Evolutionary conservation across 2,113 vertebrate species (phyloP).

Genomic region (Coreoperca whiteheadi): DNA sequence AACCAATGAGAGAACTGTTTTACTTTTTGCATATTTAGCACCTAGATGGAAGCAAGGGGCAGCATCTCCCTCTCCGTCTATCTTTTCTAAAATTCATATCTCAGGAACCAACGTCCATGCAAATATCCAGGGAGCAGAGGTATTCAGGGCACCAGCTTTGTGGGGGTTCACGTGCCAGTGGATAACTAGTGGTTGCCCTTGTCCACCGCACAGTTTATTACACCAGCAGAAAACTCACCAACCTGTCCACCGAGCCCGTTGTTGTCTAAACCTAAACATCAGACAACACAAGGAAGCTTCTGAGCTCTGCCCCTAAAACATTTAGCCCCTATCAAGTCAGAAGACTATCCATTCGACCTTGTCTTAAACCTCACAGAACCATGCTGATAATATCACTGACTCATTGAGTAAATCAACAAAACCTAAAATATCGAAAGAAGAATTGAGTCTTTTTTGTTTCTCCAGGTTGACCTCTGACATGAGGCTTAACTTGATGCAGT

Average conservation of each 20-base stretch:
- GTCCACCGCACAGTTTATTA: conserved; percentile 25
- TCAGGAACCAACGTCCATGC: not conserved
- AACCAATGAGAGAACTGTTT: not conserved
- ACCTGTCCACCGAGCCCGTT: not conserved
- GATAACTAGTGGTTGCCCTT: not conserved
- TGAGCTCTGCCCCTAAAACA: conserved; percentile 12
- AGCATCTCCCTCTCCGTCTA: conserved; percentile 3
- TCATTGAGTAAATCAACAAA: conserved; percentile 36
- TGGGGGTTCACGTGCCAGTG: not conserved
- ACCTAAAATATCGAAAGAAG: conserved; percentile 19
- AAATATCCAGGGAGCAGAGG: not conserved
- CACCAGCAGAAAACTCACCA: conserved; percentile 32
- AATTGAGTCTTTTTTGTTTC: conserved; percentile 37
- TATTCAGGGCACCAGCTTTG: conserved; percentile 4
- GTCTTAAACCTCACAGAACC: not conserved
- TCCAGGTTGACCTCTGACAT: conserved; percentile 28
- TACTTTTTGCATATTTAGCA: conserved; percentile 11
- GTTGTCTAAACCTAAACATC: conserved; percentile 38
- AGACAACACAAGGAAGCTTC: conserved; percentile 23
- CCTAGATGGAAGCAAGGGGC: conserved; percentile 21
- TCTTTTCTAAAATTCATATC: conserved; percentile 2
- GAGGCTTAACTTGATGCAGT: conserved; percentile 42
- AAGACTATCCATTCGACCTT: not conserved
- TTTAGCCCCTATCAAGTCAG: conserved; percentile 29
- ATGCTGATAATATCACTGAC: conserved; percentile 10